Conservation (phyloP, 2,113 vertebrate species). For the Carettochelys insculpta region DNA sequence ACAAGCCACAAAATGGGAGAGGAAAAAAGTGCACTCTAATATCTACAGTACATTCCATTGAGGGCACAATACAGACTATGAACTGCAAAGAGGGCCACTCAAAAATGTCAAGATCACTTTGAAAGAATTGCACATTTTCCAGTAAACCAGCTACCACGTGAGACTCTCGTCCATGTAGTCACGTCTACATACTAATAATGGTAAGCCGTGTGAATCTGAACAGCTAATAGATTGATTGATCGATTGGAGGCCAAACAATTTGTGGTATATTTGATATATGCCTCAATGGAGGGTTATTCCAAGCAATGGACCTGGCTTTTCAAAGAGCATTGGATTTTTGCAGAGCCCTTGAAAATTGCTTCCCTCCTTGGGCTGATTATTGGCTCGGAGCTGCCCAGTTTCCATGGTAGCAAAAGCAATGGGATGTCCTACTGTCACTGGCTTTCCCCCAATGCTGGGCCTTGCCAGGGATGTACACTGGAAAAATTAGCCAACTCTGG, state of each 20-base stretch:
- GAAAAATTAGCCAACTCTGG: neutral
- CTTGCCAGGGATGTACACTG: neutral
- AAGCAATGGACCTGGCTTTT: neutral
- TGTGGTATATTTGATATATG: neutral
- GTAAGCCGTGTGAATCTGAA: neutral
- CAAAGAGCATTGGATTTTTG: neutral
- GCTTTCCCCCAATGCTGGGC: neutral
- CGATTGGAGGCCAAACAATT: neutral
- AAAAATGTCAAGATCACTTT: neutral
- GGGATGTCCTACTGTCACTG: neutral
- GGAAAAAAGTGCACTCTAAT: neutral
- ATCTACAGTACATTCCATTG: neutral
- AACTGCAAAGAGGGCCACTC: neutral
- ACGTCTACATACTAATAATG: neutral
- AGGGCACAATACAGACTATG: neutral
- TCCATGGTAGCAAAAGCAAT: neutral
- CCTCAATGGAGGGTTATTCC: neutral
- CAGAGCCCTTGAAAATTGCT: neutral
- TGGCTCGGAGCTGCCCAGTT: neutral
- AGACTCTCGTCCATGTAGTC: fast-evolving
- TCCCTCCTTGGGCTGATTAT: neutral
- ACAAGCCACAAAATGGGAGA: neutral
- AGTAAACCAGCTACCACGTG: neutral
- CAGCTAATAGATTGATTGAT: neutral
- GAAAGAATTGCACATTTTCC: neutral